Evolutionary conservation across 2,888 invertebrate genomes (phyloP), one percentile per base, ranked within the genome.

Genomic region (Pheosia gnoma): DNA sequence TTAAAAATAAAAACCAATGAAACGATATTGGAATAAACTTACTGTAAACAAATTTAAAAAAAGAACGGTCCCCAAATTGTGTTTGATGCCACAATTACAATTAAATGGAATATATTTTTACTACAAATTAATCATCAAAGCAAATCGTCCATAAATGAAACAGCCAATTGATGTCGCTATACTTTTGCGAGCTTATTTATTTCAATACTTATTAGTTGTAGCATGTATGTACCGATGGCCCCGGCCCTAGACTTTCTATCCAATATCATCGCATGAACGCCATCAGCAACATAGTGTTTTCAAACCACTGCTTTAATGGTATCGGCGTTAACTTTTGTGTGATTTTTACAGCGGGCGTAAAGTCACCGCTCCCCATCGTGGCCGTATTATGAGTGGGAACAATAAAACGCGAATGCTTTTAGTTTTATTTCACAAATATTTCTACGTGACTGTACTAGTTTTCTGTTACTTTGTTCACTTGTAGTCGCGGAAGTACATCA

Each of bases 271-370:
- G 67, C 60, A 25, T 55, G 11, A 67, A 67, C 65, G 3, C 64
- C 61, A 63, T 63, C 65, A 60, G 66, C 67, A 71, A 77, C 73
- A 75, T 67, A 67, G 76, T 75, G 59, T 39, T 37, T 39, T 53
- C 59, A 63, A 65, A 67, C 58, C 65, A 56, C 58, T 47, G 49
- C 70, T 72, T 25, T 67, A 67, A 69, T 66, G 62, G 58, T 13
- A 53, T 41, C 63, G 51, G 43, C 62, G 60, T 71, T 74, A 74
- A 74, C 58, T 60, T 64, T 70, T 57, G 62, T 59, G 62, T 59
- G 62, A 59, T 59, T 75, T 75, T 72, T 66, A 74, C 57, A 56
- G 66, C 59, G 43, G 5, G 61, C 66, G 62, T 70, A 68, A 74
- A 70, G 61, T 38, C 55, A 38, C 54, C 43, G 25, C 63, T 70